phyloP scores from a whole-genome alignment of 2,113 vertebrate genomes.

The Thomomys bottae region DNA sequence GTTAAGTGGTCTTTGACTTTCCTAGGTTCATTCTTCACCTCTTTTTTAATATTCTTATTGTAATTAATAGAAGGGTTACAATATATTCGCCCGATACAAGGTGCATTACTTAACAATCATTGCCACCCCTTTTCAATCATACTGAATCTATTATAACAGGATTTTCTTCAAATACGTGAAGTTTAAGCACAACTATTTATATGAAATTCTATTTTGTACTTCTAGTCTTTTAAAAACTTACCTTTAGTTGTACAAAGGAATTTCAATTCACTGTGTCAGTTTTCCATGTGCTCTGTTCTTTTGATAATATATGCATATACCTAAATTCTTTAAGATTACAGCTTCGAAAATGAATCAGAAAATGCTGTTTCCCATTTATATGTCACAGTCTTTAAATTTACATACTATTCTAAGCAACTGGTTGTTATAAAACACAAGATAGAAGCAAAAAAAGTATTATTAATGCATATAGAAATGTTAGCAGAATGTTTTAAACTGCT shows the following conservation, averaged over 20 bases:
- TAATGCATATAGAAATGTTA: conserved; percentile 15
- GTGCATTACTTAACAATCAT: no score
- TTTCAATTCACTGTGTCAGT: no score
- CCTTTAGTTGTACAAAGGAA: no score
- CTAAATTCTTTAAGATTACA: conserved; percentile 28
- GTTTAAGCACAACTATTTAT: conserved; percentile 49
- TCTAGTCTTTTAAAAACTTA: not conserved
- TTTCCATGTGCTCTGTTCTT: not conserved
- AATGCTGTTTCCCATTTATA: conserved; percentile 40
- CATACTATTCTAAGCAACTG: conserved; percentile 25
- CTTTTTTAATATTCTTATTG: no score
- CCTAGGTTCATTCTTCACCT: not conserved
- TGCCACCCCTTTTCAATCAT: no score
- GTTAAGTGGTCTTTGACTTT: not conserved
- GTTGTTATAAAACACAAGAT: not conserved
- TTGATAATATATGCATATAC: not conserved
- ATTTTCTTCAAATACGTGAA: conserved; percentile 43
- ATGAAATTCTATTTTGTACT: conserved; percentile 49
- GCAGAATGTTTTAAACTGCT: conserved; percentile 7
- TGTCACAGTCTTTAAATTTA: not conserved
- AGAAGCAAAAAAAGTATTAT: conserved; percentile 32
- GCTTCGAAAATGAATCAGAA: conserved; percentile 50
- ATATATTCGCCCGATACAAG: no score
- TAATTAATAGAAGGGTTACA: no score
- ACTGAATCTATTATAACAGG: not conserved